These are phyloP conservation scores for Sphaerophoria taeniata DNA, from an alignment of 2,888 invertebrate species.

Conservation along the genomic window DNA sequence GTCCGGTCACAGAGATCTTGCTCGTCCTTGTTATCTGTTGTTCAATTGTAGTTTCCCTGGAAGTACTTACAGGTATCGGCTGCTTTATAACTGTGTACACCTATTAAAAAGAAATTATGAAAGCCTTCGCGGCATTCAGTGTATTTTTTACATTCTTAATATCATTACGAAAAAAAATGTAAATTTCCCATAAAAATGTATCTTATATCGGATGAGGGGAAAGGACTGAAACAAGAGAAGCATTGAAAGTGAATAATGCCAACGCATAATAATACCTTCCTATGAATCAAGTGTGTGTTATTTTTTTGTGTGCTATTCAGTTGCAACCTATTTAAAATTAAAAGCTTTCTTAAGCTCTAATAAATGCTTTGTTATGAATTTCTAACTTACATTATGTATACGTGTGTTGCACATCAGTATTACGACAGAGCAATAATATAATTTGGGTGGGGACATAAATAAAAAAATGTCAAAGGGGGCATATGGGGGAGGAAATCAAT, in stretches of 20 bases:
- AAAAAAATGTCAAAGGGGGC: neutral
- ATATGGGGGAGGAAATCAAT: constrained; percentile 11
- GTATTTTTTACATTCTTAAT: neutral
- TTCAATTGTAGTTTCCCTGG: constrained; percentile 4
- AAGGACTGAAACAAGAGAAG: neutral
- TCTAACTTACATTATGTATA: constrained; percentile 10
- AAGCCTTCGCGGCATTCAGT: neutral
- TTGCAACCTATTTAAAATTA: neutral
- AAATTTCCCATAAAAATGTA: neutral
- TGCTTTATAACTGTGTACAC: constrained; percentile 13
- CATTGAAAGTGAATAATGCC: neutral
- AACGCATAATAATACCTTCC: constrained; percentile 17
- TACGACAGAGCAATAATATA: neutral
- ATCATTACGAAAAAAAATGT: constrained; percentile 4
- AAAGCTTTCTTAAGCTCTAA: constrained; percentile 57
- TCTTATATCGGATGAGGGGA: neutral
- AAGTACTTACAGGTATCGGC: neutral
- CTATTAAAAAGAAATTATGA: constrained; percentile 3
- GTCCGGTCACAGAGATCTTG: neutral
- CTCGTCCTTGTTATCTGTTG: neutral
- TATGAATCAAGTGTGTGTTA: constrained; percentile 3
- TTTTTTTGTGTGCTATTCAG: neutral
- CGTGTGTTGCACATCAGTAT: constrained; percentile 27
- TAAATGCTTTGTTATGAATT: constrained; percentile 42
- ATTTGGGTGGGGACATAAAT: neutral